Base-by-base conservation (phyloP, 1,140 invertebrate genomes). In the Rhynchophorus ferrugineus region DNA sequence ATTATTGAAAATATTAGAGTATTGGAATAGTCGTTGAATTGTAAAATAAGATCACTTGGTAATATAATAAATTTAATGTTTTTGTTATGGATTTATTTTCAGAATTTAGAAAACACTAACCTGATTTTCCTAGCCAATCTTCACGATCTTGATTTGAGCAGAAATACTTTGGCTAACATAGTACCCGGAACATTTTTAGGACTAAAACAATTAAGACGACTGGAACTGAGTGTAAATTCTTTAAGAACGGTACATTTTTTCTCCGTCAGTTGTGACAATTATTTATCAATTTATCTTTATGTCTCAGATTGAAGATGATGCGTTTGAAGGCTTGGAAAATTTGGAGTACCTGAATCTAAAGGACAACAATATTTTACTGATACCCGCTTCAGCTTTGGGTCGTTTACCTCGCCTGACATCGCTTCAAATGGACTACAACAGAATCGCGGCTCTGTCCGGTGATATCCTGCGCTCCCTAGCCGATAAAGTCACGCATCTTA, bases 221-320 rank as follows among this genome's bases (percentile, higher is more conserved):
- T 95, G 42, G 87, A 91, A 66, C 74, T 95, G 3, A 87, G 87
- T 56, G 79, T 91, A 1, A 95, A 95, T 67, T 83, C 86, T 14
- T 69, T 94, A 17, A 75, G 89, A 63, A 91, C 89, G 54, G 87
- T 92, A 76, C 78, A 77, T 73, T 59, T 29, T 18, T 48, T 2
- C 13, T 34, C 11, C n/a, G n/a, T n/a, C n/a, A n/a, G n/a, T n/a
- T n/a, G n/a, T n/a, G n/a, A n/a, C n/a, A n/a, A n/a, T n/a, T n/a
- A n/a, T n/a, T n/a, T n/a, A n/a, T n/a, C 19, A 21, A 17, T 45
- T 41, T 36, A 17, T 36, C 24, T 35, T 36, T 56, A 44, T 49
- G 56, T 77, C 77, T 38, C 66, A 91, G 88, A 81, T 91, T 16
- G 87, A 91, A 70, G 88, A 91, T 57, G 84, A 88, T 50, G 83